Evolutionary conservation across 1,140 invertebrate genomes (phyloP).

Genomic region (Drosophila sp.): DNA sequence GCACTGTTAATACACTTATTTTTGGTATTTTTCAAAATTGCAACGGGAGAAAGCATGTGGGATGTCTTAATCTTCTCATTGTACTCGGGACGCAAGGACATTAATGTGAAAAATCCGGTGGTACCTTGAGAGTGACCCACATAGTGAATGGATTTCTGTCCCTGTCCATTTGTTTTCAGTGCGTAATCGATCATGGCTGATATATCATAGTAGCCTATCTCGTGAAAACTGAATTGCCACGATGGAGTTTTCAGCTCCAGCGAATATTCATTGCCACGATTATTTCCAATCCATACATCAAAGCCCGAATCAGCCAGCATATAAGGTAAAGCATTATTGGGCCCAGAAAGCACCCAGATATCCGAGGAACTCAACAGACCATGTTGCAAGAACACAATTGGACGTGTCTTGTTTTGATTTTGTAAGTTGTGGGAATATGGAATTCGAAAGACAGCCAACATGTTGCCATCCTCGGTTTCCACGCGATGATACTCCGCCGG

Average conservation of each 20-base stretch:
- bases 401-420: constrained; percentile 58
- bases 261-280: constrained; percentile 85
- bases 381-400: constrained; percentile 89
- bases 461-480: constrained; percentile 85
- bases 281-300: constrained; percentile 88
- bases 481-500: constrained; percentile 86
- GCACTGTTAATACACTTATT: constrained; percentile 26
- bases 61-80: constrained; percentile 86
- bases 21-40: constrained; percentile 78
- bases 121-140: constrained; percentile 88
- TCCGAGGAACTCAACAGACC: constrained; percentile 90
- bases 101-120: constrained; percentile 86
- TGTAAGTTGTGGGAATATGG: constrained; percentile 72
- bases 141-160: constrained; percentile 86
- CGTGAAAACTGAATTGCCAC: constrained; percentile 88
- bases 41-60: constrained; percentile 87
- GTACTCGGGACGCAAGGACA: constrained; percentile 86
- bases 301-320: constrained; percentile 89
- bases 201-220: constrained; percentile 89
- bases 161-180: constrained; percentile 86
- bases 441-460: constrained; percentile 85
- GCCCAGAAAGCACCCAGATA: constrained; percentile 89
- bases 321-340: constrained; percentile 86
- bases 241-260: constrained; percentile 85
- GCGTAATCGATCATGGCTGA: constrained; percentile 89